These are phyloP conservation scores for Limnephilus marmoratus DNA, from an alignment of 2,888 invertebrate genomes.

Conservation along the genomic window DNA sequence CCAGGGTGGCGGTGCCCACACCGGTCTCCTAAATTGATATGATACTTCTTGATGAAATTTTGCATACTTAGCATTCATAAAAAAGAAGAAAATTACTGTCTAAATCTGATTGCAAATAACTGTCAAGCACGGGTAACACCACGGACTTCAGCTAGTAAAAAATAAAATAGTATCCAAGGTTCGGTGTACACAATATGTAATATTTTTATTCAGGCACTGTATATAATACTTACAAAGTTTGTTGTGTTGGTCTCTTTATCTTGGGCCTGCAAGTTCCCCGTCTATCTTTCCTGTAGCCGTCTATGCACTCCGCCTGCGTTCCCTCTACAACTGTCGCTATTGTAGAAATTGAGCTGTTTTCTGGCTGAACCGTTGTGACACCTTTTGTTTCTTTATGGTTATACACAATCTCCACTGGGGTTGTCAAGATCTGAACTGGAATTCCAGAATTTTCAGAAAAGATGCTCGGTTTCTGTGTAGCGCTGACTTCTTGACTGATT, in stretches of 20 bases:
- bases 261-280: slow-evolving; percentile 62
- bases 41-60: no score
- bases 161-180: no score
- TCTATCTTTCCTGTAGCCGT: slow-evolving; percentile 63
- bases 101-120: no score
- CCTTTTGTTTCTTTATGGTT: slow-evolving; percentile 29
- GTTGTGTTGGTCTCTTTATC: slow-evolving; percentile 59
- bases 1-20: no score
- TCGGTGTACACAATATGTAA: no score
- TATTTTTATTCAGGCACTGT: no score
- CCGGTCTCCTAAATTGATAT: no score
- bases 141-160: no score
- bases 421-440: slow-evolving; percentile 62
- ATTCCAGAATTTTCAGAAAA: slow-evolving; percentile 47
- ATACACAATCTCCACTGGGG: slow-evolving; percentile 60
- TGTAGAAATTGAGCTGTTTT: slow-evolving; percentile 12
- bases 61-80: no score
- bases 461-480: slow-evolving; percentile 21
- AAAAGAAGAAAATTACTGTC: no score
- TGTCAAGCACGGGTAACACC: no score
- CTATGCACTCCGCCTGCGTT: slow-evolving; percentile 62
- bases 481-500: not conserved
- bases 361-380: slow-evolving; percentile 37
- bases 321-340: slow-evolving; percentile 12
- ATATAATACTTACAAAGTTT: slow-evolving; percentile 61